Evolutionary conservation across 23 tunicate genomes (phyloP).

Genomic region (Botrylloides violaceus): DNA sequence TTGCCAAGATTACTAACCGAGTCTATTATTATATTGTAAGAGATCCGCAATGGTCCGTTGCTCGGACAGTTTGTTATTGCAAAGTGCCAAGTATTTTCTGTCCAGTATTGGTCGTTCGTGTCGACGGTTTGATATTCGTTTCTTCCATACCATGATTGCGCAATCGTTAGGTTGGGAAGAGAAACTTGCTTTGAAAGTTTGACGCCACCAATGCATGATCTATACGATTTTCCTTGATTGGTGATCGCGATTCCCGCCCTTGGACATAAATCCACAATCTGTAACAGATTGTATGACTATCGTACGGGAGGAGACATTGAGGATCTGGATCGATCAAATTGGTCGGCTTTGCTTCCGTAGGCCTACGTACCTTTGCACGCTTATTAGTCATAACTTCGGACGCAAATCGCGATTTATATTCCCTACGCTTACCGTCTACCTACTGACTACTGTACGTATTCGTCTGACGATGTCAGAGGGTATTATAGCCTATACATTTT

Average conservation of each 20-base stretch:
- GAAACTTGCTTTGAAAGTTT: background rate
- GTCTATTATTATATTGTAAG: background rate
- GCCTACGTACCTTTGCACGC: too few species aligned
- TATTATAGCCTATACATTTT: too few species aligned
- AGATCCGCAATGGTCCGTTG: background rate
- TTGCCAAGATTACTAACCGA: background rate
- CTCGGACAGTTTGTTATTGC: conserved; percentile 2
- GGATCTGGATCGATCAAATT: too few species aligned
- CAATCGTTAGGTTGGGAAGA: background rate
- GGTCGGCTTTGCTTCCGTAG: too few species aligned
- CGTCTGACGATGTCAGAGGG: too few species aligned
- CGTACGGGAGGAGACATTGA: too few species aligned
- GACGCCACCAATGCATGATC: background rate
- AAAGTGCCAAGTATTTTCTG: conserved; percentile 10
- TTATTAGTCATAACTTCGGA: too few species aligned
- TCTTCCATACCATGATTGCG: conserved; percentile 12
- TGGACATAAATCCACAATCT: conserved; percentile 9
- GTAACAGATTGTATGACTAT: too few species aligned
- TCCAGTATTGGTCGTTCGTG: background rate
- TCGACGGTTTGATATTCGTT: background rate
- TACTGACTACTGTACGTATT: too few species aligned
- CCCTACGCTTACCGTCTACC: too few species aligned
- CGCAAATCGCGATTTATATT: too few species aligned
- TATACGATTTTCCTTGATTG: background rate
- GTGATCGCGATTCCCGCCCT: background rate